phyloP scores from a whole-genome alignment of 2,888 invertebrate species.

The Phortica magna region DNA sequence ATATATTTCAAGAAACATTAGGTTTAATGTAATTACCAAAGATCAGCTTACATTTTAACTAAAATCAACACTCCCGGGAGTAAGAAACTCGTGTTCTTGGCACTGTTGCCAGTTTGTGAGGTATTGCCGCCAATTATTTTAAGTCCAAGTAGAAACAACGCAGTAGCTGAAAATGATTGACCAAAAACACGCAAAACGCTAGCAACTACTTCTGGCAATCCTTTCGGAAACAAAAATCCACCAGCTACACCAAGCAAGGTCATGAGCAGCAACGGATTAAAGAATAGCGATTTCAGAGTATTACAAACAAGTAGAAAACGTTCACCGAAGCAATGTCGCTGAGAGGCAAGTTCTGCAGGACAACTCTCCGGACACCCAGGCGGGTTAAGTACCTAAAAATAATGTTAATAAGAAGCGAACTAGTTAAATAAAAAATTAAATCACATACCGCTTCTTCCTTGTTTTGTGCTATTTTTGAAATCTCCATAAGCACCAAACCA shows the following conservation, averaged over 20 bases:
- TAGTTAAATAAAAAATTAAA: neutral
- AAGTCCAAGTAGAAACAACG: slow-evolving; percentile 92
- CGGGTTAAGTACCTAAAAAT: slow-evolving; percentile 55
- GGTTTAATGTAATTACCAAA: neutral
- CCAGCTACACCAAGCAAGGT: slow-evolving; percentile 93
- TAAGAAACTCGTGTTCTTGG: slow-evolving; percentile 82
- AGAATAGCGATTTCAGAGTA: slow-evolving; percentile 85
- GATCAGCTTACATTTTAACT: slow-evolving; percentile 87
- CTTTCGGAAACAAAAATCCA: slow-evolving; percentile 88
- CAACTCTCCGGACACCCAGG: slow-evolving; percentile 73
- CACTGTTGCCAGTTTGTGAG: slow-evolving; percentile 82
- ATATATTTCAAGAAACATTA: slow-evolving; percentile 16
- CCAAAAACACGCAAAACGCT: slow-evolving; percentile 89
- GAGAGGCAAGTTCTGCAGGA: slow-evolving; percentile 66
- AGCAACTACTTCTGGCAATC: slow-evolving; percentile 86
- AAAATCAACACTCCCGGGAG: slow-evolving; percentile 92
- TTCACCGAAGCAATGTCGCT: slow-evolving; percentile 68
- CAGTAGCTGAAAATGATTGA: slow-evolving; percentile 93
- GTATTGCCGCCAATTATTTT: slow-evolving; percentile 95
- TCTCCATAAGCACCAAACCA: slow-evolving; percentile 93
- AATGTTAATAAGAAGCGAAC: neutral
- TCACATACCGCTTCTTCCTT: slow-evolving; percentile 65
- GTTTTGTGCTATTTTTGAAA: slow-evolving; percentile 79
- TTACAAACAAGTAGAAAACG: slow-evolving; percentile 74
- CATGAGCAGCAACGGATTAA: slow-evolving; percentile 95